phyloP scores from a whole-genome alignment of 2,797 vertebrate genomes.

The Danionella dracula region DNA sequence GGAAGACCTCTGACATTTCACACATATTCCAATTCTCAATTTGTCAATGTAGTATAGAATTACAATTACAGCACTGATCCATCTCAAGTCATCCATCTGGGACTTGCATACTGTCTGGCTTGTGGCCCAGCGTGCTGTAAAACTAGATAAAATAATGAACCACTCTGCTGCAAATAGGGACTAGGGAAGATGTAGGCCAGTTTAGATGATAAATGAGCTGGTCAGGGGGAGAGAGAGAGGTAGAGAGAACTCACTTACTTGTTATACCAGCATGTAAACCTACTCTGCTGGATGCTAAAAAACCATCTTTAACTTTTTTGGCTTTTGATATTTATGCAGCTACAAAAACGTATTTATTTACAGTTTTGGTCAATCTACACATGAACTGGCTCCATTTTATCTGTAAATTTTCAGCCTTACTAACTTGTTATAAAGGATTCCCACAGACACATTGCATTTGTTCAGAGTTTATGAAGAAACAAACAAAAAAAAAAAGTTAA shows the following conservation, averaged over 20 bases:
- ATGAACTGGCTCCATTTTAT: too few relatives aligned
- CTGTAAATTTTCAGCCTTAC: too few relatives aligned
- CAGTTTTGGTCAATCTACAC: too few relatives aligned
- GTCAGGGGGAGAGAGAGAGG: constrained; percentile 14
- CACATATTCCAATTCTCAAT: constrained; percentile 23
- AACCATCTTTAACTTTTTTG: too few relatives aligned
- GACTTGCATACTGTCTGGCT: constrained; percentile 41
- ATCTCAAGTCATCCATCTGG: constrained; percentile 49
- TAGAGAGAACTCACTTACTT: constrained; percentile 28
- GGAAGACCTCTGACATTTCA: constrained; percentile 13
- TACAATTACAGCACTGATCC: constrained; percentile 21
- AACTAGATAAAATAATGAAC: constrained; percentile 54
- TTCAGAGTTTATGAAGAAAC: too few relatives aligned
- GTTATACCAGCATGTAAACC: too few relatives aligned
- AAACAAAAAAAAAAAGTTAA: too few relatives aligned
- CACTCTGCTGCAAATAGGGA: constrained; percentile 26
- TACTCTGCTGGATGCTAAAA: too few relatives aligned
- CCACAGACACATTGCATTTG: too few relatives aligned
- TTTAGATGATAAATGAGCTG: constrained; percentile 40
- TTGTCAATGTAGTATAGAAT: constrained; percentile 20
- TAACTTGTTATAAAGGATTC: too few relatives aligned
- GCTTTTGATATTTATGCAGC: too few relatives aligned
- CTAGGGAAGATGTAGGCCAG: constrained; percentile 20
- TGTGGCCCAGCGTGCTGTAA: constrained; percentile 32
- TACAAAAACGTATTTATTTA: too few relatives aligned